A percentile compares a stretch with the other conserved stretches of the same genome.
Evolutionary conservation across 2,797 vertebrate species (phyloP).

Genomic region (Sebastes reedi): DNA sequence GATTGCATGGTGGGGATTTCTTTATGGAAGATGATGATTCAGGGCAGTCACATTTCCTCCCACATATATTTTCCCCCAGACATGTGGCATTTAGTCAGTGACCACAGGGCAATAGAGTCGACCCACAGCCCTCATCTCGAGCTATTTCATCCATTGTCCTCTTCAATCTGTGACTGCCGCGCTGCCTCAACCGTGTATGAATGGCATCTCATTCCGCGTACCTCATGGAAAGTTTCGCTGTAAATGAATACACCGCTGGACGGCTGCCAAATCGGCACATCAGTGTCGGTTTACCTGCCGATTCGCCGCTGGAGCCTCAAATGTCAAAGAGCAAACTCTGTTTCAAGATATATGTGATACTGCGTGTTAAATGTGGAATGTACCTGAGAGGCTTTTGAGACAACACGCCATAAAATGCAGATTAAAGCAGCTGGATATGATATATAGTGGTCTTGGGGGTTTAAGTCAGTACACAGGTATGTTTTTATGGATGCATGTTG

Average conservation of each 20-base stretch:
- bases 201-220: not conserved
- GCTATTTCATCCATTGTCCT: not conserved
- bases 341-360: conserved; percentile 20
- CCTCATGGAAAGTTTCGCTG: conserved; percentile 35
- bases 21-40: conserved; percentile 24
- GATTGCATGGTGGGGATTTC: conserved; percentile 3
- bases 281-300: conserved; percentile 21
- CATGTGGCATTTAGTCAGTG: conserved; percentile 32
- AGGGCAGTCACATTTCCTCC: conserved; percentile 23
- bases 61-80: conserved; percentile 23
- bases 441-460: not conserved
- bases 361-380: conserved; percentile 24
- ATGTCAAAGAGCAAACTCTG: conserved; percentile 7
- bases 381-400: conserved; percentile 11
- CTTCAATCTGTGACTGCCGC: not conserved
- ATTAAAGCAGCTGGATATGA: conserved; percentile 21
- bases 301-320: conserved; percentile 12
- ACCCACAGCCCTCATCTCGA: not conserved
- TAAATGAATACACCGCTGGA: conserved; percentile 13
- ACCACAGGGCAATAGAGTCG: conserved; percentile 7
- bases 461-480: not conserved
- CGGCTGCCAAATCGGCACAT: conserved; percentile 11
- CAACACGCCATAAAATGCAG: conserved; percentile 11
- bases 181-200: not conserved
- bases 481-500: conserved; percentile 11